Conservation (phyloP, 2,888 invertebrate genomes). For the Oegoconia quadripuncta region DNA sequence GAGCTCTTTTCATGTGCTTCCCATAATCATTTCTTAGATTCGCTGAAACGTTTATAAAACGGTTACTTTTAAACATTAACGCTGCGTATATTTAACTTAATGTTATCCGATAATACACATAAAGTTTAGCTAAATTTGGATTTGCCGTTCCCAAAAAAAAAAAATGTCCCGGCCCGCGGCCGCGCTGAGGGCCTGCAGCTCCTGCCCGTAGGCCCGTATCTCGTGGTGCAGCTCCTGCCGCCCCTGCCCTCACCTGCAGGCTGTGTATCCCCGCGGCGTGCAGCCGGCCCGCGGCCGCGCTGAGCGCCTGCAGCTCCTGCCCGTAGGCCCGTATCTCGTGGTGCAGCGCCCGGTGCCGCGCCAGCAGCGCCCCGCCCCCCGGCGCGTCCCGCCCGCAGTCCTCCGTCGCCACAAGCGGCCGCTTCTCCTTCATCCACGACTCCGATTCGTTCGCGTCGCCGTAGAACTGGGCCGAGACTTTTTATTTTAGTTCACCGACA, state of each 20-base stretch:
- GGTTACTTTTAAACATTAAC: too few species aligned
- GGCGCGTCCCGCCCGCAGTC: constrained; percentile 97
- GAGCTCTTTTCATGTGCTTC: too few species aligned
- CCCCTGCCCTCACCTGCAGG: constrained; percentile 59
- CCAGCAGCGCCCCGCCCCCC: constrained; percentile 91
- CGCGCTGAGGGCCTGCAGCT: constrained; percentile 88
- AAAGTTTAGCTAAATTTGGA: too few species aligned
- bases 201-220: constrained; percentile 91
- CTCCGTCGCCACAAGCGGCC: constrained; percentile 91
- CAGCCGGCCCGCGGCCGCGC: constrained; percentile 87
- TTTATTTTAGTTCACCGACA: too few species aligned
- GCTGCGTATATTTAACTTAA: too few species aligned
- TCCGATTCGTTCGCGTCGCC: constrained; percentile 98
- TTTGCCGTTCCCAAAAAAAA: too few species aligned
- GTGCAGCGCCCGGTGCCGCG: constrained; percentile 91
- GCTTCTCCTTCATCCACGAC: constrained; percentile 98
- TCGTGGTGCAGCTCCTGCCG: constrained; percentile 94
- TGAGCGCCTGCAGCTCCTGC: constrained; percentile 90
- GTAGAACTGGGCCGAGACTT: constrained; percentile 86
- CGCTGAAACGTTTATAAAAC: too few species aligned
- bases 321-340: constrained; percentile 93
- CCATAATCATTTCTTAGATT: too few species aligned
- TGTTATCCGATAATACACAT: too few species aligned
- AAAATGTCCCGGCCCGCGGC: constrained; percentile 89
- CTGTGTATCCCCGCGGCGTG: constrained; percentile 84